These are phyloP conservation scores for Clarias magur DNA, from an alignment of 2,113 vertebrate genomes.

Conservation along the genomic window DNA sequence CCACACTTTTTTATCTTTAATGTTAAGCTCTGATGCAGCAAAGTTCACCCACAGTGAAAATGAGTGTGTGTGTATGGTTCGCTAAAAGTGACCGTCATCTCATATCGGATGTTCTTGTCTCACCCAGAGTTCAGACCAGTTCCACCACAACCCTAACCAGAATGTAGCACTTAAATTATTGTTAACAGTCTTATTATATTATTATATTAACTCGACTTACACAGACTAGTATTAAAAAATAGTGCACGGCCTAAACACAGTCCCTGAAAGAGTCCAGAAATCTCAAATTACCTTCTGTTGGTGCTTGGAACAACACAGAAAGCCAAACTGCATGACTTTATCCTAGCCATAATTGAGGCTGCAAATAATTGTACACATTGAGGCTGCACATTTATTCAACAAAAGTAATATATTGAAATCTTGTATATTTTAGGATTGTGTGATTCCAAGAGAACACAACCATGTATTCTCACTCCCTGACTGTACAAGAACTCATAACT, in stretches of 20 bases:
- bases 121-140: background rate
- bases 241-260: background rate
- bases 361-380: background rate
- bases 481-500: background rate
- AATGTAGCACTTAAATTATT: constrained; percentile 14
- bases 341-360: background rate
- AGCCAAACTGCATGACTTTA: background rate
- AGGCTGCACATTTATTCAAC: background rate
- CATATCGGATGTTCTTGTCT: background rate
- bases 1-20: background rate
- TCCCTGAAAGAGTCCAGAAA: background rate
- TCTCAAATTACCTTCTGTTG: constrained; percentile 1
- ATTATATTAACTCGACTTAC: background rate
- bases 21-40: background rate
- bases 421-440: background rate
- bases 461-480: background rate
- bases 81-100: background rate
- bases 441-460: background rate
- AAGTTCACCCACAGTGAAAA: background rate
- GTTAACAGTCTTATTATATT: background rate
- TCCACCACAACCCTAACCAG: background rate
- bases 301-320: constrained; percentile 13
- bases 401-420: background rate
- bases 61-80: constrained; percentile 30
- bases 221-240: background rate